phyloP scores from a whole-genome alignment of 1,140 invertebrate species.

The Rhopalosiphum padi region DNA sequence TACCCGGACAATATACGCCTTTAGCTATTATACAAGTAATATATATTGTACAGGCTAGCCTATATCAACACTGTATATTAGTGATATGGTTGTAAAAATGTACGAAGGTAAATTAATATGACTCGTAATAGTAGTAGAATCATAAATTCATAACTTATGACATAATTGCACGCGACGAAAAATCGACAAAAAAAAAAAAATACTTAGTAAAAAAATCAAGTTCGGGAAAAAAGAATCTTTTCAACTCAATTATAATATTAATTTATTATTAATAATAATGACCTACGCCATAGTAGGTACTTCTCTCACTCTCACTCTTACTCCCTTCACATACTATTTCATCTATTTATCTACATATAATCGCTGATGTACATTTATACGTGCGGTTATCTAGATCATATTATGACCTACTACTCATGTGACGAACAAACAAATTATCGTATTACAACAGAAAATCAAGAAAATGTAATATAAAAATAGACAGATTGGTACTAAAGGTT shows the following conservation, averaged over 20 bases:
- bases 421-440: background rate
- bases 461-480: background rate
- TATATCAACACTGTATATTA: background rate
- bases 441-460: background rate
- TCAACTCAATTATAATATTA: background rate
- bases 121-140: background rate
- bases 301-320: background rate
- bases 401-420: background rate
- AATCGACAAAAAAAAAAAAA: background rate
- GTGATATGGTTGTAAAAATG: background rate
- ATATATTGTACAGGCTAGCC: background rate
- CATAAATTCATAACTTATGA: background rate
- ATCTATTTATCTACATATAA: constrained; percentile 8
- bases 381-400: background rate
- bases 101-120: background rate
- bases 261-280: background rate
- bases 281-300: background rate
- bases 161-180: background rate
- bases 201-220: background rate
- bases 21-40: background rate
- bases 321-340: background rate
- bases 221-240: background rate
- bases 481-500: background rate
- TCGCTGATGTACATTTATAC: background rate
- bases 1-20: background rate